phyloP scores from a whole-genome alignment of 2,797 vertebrate species.

The Tapera naevia region DNA sequence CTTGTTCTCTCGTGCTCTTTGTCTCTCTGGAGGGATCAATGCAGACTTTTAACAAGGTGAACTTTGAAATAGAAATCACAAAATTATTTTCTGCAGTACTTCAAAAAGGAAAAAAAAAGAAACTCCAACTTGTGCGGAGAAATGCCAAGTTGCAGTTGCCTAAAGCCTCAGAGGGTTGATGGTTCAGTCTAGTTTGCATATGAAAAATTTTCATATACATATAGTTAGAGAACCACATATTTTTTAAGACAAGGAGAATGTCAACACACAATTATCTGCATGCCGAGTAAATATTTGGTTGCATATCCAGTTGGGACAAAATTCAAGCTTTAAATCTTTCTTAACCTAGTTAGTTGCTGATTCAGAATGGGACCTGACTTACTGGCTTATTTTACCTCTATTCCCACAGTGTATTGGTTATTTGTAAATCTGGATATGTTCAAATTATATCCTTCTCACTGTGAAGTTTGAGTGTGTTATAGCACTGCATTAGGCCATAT shows the following conservation, averaged over 20 bases:
- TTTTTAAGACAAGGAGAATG: background rate
- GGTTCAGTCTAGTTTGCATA: background rate
- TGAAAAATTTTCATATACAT: background rate
- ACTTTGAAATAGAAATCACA: slow-evolving; percentile 9
- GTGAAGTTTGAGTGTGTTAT: background rate
- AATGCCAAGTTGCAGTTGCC: background rate
- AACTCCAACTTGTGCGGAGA: background rate
- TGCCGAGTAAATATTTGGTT: background rate
- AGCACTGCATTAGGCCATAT: background rate
- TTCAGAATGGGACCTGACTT: background rate
- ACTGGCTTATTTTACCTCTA: background rate
- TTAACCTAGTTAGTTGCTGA: background rate
- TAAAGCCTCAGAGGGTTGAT: background rate
- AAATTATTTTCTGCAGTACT: background rate
- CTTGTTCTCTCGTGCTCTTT: background rate
- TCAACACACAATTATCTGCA: background rate
- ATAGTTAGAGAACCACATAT: background rate
- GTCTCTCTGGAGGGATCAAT: background rate
- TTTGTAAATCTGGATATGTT: background rate
- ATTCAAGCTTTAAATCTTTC: background rate
- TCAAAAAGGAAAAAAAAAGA: background rate
- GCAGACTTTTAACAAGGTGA: slow-evolving; percentile 3
- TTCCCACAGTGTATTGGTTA: background rate
- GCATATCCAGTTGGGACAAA: background rate
- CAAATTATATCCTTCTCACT: background rate